Conservation (phyloP, 2,113 vertebrate species). For the Madoqua kirkii region DNA sequence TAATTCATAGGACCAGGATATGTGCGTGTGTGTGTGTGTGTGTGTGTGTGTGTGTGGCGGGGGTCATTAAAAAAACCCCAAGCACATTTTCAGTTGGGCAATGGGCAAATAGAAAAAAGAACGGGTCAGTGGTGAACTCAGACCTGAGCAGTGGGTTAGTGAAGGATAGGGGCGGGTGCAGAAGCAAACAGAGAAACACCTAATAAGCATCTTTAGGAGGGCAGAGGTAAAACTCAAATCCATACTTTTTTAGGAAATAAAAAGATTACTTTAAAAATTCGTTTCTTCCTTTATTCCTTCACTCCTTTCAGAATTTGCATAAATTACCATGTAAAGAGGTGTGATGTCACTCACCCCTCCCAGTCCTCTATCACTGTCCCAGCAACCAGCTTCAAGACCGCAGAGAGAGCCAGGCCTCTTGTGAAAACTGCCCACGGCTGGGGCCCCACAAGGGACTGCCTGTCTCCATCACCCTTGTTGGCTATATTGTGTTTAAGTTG, state of each 20-base stretch:
- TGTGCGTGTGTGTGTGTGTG: neutral
- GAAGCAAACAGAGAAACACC: neutral
- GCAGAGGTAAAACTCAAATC: neutral
- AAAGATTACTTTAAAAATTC: neutral
- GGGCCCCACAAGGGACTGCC: neutral
- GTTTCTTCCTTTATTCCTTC: neutral
- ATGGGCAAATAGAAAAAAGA: neutral
- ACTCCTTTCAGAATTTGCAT: neutral
- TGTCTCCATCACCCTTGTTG: neutral
- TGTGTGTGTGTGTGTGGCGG: rapidly evolving
- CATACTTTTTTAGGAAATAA: neutral
- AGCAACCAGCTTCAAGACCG: rapidly evolving
- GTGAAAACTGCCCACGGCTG: neutral
- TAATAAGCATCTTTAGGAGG: no score
- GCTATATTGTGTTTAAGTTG: neutral
- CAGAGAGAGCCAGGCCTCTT: neutral
- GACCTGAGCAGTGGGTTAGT: neutral
- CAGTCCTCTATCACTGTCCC: neutral
- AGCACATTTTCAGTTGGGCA: neutral
- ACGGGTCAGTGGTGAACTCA: rapidly evolving
- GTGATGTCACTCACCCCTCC: rapidly evolving
- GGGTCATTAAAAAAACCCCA: neutral
- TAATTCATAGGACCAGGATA: neutral
- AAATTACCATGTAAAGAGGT: neutral
- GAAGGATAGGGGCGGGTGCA: rapidly evolving